Evolutionary conservation across 2,113 vertebrate genomes (phyloP).

Genomic region (Mesembrinibis cayennensis): DNA sequence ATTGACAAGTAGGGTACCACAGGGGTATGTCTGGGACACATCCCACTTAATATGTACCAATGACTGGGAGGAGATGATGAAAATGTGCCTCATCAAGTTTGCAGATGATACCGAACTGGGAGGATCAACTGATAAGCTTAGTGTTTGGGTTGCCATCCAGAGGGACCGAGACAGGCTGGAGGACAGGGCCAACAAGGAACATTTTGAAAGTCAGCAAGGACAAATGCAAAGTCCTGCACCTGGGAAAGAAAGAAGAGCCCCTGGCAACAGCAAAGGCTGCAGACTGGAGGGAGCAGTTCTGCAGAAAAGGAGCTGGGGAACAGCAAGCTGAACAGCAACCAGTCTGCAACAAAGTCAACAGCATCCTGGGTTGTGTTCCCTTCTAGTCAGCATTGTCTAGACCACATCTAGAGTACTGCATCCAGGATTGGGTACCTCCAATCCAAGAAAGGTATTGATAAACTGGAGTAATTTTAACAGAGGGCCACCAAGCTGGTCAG

Average conservation of each 20-base stretch:
- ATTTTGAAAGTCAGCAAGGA: background rate
- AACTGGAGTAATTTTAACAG: background rate
- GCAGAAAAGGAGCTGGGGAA: background rate
- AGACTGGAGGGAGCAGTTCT: background rate
- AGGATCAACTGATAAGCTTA: background rate
- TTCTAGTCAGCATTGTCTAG: background rate
- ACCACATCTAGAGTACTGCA: background rate
- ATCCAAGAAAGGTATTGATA: background rate
- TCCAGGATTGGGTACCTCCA: background rate
- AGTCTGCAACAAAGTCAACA: background rate
- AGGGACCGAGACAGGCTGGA: background rate
- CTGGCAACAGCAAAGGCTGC: background rate
- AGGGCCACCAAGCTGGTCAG: background rate
- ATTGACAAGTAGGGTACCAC: background rate
- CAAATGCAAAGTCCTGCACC: background rate
- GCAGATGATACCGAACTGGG: background rate
- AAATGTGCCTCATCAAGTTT: background rate
- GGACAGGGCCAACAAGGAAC: background rate
- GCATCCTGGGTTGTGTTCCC: background rate
- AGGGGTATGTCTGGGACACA: background rate
- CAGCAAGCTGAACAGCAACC: background rate
- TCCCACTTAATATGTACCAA: background rate
- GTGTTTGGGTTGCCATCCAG: no score
- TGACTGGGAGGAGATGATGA: background rate
- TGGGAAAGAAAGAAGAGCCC: background rate